Evolutionary conservation across 53 echinoderm and acorn worm genomes (phyloP).

Genomic region (Actinopyga echinites): DNA sequence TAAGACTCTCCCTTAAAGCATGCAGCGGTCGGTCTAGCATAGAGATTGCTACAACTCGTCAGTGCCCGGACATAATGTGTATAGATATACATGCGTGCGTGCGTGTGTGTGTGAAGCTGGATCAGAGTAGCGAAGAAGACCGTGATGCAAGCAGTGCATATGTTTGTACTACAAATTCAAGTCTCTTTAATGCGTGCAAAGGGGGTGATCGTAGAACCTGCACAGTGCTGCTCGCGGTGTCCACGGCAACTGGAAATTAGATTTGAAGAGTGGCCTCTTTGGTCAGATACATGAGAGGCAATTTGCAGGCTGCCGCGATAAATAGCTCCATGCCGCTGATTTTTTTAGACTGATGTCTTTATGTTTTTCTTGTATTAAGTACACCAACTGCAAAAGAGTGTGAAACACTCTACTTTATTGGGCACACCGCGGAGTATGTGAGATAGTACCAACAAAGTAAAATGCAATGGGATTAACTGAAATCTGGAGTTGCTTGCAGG

Average conservation of each 20-base stretch:
- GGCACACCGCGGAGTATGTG: not conserved
- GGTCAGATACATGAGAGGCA: conserved; percentile 11
- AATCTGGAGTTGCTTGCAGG: not conserved
- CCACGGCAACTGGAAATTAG: conserved; percentile 4
- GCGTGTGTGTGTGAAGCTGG: too few relatives aligned
- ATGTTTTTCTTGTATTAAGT: conserved; percentile 9
- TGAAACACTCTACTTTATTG: not conserved
- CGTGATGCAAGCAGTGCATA: too few relatives aligned
- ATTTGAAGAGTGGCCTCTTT: conserved; percentile 16
- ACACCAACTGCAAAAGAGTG: not conserved
- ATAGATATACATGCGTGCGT: not conserved
- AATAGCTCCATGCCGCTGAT: conserved; percentile 22
- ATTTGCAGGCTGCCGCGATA: conserved; percentile 35
- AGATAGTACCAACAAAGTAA: not conserved
- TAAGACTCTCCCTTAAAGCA: conserved; percentile 27
- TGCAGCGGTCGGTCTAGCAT: conserved; percentile 8
- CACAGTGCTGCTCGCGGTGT: too few relatives aligned
- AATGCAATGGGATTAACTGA: not conserved
- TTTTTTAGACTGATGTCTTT: not conserved
- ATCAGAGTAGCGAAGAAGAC: too few relatives aligned
- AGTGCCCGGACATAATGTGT: conserved; percentile 1
- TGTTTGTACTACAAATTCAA: too few relatives aligned
- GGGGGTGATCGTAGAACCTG: too few relatives aligned
- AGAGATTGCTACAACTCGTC: not conserved
- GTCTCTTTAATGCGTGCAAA: too few relatives aligned